Base-by-base conservation (phyloP, 2,797 vertebrate species). In the Botia kubotai region DNA sequence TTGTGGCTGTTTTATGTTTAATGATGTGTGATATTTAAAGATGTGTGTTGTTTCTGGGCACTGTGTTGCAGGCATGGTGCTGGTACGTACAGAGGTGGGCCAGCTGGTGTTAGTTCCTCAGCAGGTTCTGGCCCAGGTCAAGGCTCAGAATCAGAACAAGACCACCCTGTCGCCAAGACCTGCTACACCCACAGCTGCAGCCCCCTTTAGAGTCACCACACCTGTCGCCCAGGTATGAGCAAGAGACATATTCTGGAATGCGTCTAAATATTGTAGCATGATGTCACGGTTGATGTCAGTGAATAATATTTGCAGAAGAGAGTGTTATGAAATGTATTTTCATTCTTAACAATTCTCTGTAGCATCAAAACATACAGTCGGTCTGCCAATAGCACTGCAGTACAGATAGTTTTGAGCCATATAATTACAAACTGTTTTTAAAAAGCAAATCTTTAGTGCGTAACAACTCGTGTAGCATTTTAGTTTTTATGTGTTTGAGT, bases 81-180 rank as follows among this genome's bases (percentile, higher is more conserved):
- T 99, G 55, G 95, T 99, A 84, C 95, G 97, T 19, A 98, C 97
- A 3, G 97, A 99, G 89, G 97, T 95, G 0, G 97, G 97, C 81
- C 97, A 98, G 92, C 87, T 98, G 90, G 88, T 98, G 83, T 91
- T 99, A 96, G 97, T 99, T 89, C 97, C 96, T 85, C 97, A 98
- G 90, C 97, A 99, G 87, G 94, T 96, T 63, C 85, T 99, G 93
- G 97, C 96, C 39, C 97, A 98, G 93, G 96, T 96, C 81, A 96
- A 98, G 57, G 97, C 96, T 83, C 97, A 98, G 91, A 93, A 95
- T 26, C 97, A 98, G 90, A 94, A 96, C 79, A 97, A 98, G 88
- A 95, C 93, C 55, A 92, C 95, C 89, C 95, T 98, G 94, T 94
- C 96, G 21, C 95, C 96, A 62, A 95, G 96, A 82, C 95, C 97